These are phyloP conservation scores for Cyclophora albipunctata DNA, from an alignment of 2,888 invertebrate species.

Conservation along the genomic window DNA sequence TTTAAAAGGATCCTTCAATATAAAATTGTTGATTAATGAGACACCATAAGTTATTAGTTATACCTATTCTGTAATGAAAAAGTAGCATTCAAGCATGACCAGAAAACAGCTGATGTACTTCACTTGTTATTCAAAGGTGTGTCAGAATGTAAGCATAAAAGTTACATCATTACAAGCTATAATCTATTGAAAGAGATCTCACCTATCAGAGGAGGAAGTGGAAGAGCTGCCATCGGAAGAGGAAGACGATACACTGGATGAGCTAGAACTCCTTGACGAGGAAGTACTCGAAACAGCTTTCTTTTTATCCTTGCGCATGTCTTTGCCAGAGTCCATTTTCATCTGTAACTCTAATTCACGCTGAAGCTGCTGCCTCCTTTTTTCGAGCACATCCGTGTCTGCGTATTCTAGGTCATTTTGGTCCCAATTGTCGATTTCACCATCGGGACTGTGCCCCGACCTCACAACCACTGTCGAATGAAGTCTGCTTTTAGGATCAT, in stretches of 20 bases:
- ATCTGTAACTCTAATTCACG: constrained; percentile 85
- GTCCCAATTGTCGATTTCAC: constrained; percentile 84
- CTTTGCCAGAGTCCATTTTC: constrained; percentile 82
- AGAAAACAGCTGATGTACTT: no score
- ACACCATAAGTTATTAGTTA: no score
- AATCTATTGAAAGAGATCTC: constrained; percentile 4
- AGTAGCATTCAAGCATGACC: no score
- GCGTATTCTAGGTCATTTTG: constrained; percentile 87
- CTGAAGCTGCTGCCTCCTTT: constrained; percentile 83
- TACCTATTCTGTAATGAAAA: no score
- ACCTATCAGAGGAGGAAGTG: constrained; percentile 75
- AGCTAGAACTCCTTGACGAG: constrained; percentile 79
- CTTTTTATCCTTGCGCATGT: constrained; percentile 81
- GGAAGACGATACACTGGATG: constrained; percentile 78
- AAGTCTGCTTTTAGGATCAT: constrained; percentile 78
- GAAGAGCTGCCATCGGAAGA: constrained; percentile 80
- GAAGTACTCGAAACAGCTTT: constrained; percentile 81
- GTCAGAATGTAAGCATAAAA: no score
- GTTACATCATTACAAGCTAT: no score
- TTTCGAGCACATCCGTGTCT: constrained; percentile 86
- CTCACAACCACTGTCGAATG: constrained; percentile 79
- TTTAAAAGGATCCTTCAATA: no score
- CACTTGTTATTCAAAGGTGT: no score
- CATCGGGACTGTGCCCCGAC: constrained; percentile 76
- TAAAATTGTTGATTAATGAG: no score